Conservation (phyloP, 2,113 vertebrate species). For the Dipodomys stephensi region DNA sequence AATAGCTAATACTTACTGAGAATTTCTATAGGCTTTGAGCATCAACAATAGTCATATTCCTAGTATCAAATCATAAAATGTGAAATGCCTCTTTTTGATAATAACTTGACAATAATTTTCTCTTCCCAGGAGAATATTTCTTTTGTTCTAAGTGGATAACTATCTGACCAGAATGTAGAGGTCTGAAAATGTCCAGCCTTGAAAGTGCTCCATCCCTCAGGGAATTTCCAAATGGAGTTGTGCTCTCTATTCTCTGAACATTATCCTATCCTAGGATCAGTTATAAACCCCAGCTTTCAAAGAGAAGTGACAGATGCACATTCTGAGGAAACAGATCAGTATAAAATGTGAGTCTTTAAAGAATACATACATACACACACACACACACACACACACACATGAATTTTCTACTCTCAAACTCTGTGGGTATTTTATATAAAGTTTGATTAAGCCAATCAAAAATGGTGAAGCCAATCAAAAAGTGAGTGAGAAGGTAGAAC, state of each 20-base stretch:
- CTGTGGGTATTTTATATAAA: neutral
- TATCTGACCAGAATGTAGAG: neutral
- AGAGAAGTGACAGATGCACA: accelerated
- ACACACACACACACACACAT: too few relatives aligned
- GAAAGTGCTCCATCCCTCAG: neutral
- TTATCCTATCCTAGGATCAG: neutral
- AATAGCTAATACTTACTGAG: neutral
- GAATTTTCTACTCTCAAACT: too few relatives aligned
- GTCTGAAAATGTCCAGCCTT: neutral
- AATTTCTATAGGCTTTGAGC: neutral
- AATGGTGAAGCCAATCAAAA: neutral
- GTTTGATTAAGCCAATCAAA: neutral
- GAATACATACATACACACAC: neutral
- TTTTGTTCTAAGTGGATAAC: neutral
- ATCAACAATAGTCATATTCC: neutral
- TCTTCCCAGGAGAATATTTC: neutral
- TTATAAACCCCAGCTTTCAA: neutral
- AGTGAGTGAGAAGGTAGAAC: too few relatives aligned
- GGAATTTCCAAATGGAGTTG: neutral
- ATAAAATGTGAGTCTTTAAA: neutral
- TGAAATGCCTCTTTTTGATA: neutral
- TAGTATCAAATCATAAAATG: neutral
- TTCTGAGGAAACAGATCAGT: neutral
- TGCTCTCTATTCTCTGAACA: neutral
- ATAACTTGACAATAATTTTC: neutral